Base-by-base conservation (phyloP, 2,797 vertebrate genomes). In the Coregonus ussuriensis region DNA sequence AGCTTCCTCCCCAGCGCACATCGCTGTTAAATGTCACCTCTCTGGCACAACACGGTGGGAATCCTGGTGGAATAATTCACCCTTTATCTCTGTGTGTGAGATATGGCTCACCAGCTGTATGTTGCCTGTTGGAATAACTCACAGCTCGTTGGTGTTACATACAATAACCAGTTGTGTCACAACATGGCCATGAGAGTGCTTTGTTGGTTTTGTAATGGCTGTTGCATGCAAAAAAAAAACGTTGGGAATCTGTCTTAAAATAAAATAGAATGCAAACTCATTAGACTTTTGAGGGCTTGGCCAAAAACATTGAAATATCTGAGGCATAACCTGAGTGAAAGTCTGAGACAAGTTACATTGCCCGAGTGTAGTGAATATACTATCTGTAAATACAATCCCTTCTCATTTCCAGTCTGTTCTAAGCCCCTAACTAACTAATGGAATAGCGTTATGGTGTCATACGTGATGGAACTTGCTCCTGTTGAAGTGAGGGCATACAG, bases 1-100 rank as follows among this genome's bases (percentile, higher is more conserved):
- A 78, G 69, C 82, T 78, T 78, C 79, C 56, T 78, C 79, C 81
- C 51, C 72, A 81, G 81, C 71, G 70, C 72, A 59, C 75, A 78
- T 84, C 83, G 72, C 77, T 14, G 75, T 52, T 75, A 81, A 85
- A 79, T 79, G 88, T 88, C 82, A 81, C 78, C 77, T 76, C 82
- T 35, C 77, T 83, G 72, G 83, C 83, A 83, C 83, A 83, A 77
- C 83, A 79, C 72, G 77, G 51, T 65, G 70, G 77, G 41, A 85
- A 79, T 80, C 83, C 68, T 65, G 66, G 56, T 67, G 72, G 82
- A 84, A 84, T 87, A 80, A 80, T 83, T 83, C 84, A n/a, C n/a
- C 69, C 47, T 15, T 82, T 62, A 79, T 66, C 72, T 75, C 62
- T 52, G 25, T 71, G 76, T 59, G 72, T 59, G 52, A 75, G 41